Evolutionary conservation across 2,797 vertebrate species (phyloP).

Genomic region (Anguilla anguilla): DNA sequence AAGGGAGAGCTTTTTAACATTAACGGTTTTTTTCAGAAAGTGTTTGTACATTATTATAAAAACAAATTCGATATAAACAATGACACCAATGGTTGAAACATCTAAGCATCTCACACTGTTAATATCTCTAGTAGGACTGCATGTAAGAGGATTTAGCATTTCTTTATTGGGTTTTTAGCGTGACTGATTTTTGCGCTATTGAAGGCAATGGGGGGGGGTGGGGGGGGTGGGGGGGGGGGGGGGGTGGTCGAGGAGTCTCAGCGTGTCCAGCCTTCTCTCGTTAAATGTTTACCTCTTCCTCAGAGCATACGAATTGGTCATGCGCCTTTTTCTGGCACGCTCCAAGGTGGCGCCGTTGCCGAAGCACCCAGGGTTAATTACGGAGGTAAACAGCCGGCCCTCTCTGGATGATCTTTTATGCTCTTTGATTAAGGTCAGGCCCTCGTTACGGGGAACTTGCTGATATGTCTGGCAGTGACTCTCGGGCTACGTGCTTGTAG

Average conservation of each 20-base stretch:
- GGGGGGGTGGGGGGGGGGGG: background rate
- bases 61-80: background rate
- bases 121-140: no score
- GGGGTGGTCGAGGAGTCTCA: no score
- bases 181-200: background rate
- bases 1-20: background rate
- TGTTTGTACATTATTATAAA: background rate
- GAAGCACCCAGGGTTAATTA: background rate
- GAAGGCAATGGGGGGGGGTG: background rate
- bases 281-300: background rate
- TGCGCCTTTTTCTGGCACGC: background rate
- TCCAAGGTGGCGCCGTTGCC: background rate
- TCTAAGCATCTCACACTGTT: background rate
- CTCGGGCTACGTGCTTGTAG: background rate
- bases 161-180: background rate
- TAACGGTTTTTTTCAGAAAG: background rate
- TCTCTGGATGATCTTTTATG: slow-evolving; percentile 2
- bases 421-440: background rate
- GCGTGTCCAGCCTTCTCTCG: no score
- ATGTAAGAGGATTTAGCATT: background rate
- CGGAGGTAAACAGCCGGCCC: background rate
- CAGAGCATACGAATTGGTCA: background rate
- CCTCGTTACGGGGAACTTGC: background rate
- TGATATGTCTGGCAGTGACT: background rate
- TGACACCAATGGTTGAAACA: background rate